phyloP scores from a whole-genome alignment of 2,888 invertebrate species.

The Drosophila maculinotata region DNA sequence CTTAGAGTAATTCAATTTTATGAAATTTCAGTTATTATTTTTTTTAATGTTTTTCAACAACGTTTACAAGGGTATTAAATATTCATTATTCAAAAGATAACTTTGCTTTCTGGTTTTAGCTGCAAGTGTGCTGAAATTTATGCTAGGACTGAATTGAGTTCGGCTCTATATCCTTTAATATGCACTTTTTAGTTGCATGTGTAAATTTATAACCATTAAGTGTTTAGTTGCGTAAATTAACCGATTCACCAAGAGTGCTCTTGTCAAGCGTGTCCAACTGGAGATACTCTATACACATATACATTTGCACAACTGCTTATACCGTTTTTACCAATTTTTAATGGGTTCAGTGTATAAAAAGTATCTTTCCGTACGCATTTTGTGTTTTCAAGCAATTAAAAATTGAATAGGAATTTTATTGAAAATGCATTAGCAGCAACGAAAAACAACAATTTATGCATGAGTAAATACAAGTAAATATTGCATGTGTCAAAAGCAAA shows the following conservation, averaged over 20 bases:
- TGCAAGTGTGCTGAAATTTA: background rate
- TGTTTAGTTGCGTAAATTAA: background rate
- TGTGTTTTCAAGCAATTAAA: constrained; percentile 27
- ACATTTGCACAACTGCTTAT: no score
- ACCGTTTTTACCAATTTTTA: no score
- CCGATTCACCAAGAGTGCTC: no score
- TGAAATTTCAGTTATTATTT: no score
- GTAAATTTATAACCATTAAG: background rate
- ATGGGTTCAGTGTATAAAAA: no score
- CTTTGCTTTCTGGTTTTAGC: background rate
- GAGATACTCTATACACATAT: no score
- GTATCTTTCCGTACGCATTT: no score
- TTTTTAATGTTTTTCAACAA: no score
- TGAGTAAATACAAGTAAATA: constrained; percentile 52
- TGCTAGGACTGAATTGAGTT: background rate
- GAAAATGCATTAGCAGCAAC: constrained; percentile 21
- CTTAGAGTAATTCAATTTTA: no score
- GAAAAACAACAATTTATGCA: constrained; percentile 36
- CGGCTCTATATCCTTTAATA: background rate
- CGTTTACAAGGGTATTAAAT: background rate
- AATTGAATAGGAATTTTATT: constrained; percentile 28
- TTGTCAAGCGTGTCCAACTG: no score
- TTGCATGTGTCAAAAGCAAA: constrained; percentile 45
- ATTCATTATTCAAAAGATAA: no score
- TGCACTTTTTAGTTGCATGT: background rate